phyloP scores from a whole-genome alignment of 1,140 invertebrate genomes.

The Melipona quadrifasciata region DNA sequence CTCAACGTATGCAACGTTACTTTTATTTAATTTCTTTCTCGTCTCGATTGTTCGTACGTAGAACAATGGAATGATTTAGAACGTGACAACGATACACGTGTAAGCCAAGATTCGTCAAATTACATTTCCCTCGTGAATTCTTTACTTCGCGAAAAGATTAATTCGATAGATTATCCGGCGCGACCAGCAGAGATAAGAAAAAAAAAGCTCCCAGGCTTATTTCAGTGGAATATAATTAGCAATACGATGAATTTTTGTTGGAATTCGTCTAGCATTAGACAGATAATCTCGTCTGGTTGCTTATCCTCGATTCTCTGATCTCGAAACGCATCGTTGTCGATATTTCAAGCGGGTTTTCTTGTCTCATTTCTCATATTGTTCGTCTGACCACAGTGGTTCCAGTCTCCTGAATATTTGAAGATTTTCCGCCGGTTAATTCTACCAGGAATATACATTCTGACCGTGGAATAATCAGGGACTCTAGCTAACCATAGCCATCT shows the following conservation, averaged over 20 bases:
- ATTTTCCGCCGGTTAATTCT: conserved; percentile 12
- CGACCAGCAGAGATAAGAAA: neutral
- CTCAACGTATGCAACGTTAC: neutral
- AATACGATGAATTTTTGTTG: neutral
- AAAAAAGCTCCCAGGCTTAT: neutral
- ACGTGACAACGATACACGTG: neutral
- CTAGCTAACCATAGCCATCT: neutral
- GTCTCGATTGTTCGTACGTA: neutral
- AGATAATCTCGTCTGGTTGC: neutral
- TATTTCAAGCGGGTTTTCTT: neutral
- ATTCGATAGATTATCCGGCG: neutral
- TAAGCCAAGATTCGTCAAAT: neutral
- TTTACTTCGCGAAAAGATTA: neutral
- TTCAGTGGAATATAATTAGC: neutral
- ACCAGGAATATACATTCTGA: neutral
- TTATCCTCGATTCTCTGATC: neutral
- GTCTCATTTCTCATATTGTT: neutral
- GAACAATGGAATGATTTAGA: neutral
- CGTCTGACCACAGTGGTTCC: too few species aligned
- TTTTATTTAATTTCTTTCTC: neutral
- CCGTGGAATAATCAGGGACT: neutral
- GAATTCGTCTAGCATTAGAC: neutral
- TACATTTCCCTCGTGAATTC: neutral
- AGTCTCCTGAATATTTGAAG: neutral
- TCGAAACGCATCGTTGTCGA: neutral